Conservation (phyloP, 2,888 invertebrate genomes). For the Timandra comae region DNA sequence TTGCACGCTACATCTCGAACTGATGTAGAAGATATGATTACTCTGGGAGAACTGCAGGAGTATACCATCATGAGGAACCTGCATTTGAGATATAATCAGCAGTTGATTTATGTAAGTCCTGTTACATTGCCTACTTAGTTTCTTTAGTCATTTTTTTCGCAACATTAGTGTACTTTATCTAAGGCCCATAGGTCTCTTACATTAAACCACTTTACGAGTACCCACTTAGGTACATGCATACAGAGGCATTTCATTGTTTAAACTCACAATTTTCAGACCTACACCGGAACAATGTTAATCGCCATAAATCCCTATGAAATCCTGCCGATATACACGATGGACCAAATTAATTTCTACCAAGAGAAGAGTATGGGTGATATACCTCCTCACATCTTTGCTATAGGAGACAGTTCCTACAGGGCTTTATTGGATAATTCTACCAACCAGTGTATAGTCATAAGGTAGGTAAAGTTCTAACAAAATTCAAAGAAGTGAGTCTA, state of each 20-base stretch:
- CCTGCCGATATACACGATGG: slow-evolving; percentile 94
- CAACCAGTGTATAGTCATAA: slow-evolving; percentile 96
- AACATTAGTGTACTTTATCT: no score
- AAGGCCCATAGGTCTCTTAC: no score
- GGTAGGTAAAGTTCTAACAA: slow-evolving; percentile 64
- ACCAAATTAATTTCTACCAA: slow-evolving; percentile 89
- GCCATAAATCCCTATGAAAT: slow-evolving; percentile 97
- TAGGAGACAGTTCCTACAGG: slow-evolving; percentile 93
- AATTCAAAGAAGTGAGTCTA: neutral
- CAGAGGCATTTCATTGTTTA: no score
- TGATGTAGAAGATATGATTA: slow-evolving; percentile 97
- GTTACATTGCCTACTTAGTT: no score
- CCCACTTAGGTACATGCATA: no score
- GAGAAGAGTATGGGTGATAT: slow-evolving; percentile 89
- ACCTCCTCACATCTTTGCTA: slow-evolving; percentile 96
- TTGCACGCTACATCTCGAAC: slow-evolving; percentile 87
- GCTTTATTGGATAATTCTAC: slow-evolving; percentile 84
- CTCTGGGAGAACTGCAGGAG: slow-evolving; percentile 95
- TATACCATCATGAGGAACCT: slow-evolving; percentile 95
- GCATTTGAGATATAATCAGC: slow-evolving; percentile 90
- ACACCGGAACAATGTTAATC: slow-evolving; percentile 95
- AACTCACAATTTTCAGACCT: slow-evolving; percentile 89
- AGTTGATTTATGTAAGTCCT: slow-evolving; percentile 95
- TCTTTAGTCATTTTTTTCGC: no score
- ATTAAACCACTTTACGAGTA: no score